These are phyloP conservation scores for Chesias legatella DNA, from an alignment of 2,888 invertebrate genomes.

Conservation along the genomic window DNA sequence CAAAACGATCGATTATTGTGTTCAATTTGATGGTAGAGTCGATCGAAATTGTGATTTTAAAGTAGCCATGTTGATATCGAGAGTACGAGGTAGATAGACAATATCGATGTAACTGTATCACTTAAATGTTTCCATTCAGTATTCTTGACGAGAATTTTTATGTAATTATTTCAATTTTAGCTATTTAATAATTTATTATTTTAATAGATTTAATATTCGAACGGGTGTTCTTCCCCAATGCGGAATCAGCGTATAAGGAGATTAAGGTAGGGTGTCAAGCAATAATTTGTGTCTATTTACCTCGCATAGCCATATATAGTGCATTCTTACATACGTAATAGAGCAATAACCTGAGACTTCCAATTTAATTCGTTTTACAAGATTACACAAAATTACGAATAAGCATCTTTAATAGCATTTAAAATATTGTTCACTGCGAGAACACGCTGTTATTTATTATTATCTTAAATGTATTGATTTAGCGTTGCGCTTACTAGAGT, in stretches of 20 bases:
- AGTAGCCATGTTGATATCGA: conserved; percentile 29
- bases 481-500: conserved; percentile 39
- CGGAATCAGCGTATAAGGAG: conserved; percentile 9
- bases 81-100: conserved; percentile 30
- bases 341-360: conserved; percentile 53
- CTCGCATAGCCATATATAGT: conserved; percentile 25
- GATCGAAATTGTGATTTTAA: conserved; percentile 34
- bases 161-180: conserved; percentile 19
- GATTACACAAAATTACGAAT: conserved; percentile 46
- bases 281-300: conserved; percentile 30
- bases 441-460: conserved; percentile 25
- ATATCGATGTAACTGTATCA: conserved; percentile 23
- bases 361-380: conserved; percentile 52
- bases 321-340: conserved; percentile 21
- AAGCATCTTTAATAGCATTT: conserved; percentile 29
- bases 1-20: conserved; percentile 33
- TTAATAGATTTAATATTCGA: conserved; percentile 14
- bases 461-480: conserved; percentile 1
- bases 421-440: conserved; percentile 23
- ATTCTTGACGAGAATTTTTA: conserved; percentile 20
- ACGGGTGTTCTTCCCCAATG: conserved; percentile 6
- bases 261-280: conserved; percentile 9
- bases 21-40: conserved; percentile 31
- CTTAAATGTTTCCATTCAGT: conserved; percentile 21
- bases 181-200: conserved; percentile 16